Base-by-base conservation (phyloP, 2,888 invertebrate species). In the Argynnis bischoffii region DNA sequence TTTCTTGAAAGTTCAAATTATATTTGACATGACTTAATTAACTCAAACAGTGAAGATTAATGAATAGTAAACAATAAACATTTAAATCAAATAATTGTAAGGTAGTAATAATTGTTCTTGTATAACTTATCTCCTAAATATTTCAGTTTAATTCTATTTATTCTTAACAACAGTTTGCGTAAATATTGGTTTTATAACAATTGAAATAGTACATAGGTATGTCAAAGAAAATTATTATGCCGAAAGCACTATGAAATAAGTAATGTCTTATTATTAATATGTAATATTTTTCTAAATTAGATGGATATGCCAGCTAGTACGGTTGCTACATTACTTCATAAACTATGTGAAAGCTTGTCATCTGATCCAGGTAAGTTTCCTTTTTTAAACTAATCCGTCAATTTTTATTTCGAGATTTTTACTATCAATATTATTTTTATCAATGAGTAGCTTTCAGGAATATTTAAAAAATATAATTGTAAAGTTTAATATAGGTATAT, bases 331-430 rank as follows among this genome's bases (percentile, higher is more conserved):
- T 81, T 89, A 69, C 83, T 92, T 72, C 87, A 86, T 72, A 92
- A 91, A 84, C 80, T 92, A 69, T 92, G 92, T 76, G 79, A 82
- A 71, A 81, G 79, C 72, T 81, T 92, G 81, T 88, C 92, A 80
- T 74, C 84, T 64, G 88, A 89, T 79, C 88, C 90, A 87, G 92
- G 92, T 89, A 76, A 60, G 61, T 53, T 74, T 73, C 71, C 47
- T 71, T 71, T 64, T 74, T 74, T 67, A 53, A 72, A 72, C 59
- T 55, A 68, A 55, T 55, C 46, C 69, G 70, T 72, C 72, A 75
- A 55, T 69, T 68, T 48, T 46, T 81, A 78, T 8, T 35, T 53
- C n/a, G 16, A 59, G 55, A 21, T 63, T 56, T 47, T 21, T 59
- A 18, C 54, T 64, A 51, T 18, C 48, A 67, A 26, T 59, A 64